These are phyloP conservation scores for Xestia rhomboidea DNA, from an alignment of 2,888 invertebrate species.

Conservation along the genomic window DNA sequence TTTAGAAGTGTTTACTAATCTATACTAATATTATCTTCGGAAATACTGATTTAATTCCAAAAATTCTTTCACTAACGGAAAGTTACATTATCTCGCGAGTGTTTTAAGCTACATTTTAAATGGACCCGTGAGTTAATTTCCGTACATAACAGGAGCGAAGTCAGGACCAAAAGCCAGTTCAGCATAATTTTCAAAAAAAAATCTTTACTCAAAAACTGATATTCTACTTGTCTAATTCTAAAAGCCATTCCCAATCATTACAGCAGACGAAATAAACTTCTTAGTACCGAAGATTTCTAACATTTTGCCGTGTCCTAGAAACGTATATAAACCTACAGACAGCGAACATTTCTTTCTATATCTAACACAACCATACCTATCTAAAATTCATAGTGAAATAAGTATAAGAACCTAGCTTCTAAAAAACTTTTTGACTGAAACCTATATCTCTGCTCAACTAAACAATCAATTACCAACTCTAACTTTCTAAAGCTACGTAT, in stretches of 20 bases:
- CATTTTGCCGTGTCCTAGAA: slow-evolving; percentile 88
- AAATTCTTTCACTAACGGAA: no score
- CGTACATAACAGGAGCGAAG: no score
- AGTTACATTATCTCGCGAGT: no score
- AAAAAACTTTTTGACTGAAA: slow-evolving; percentile 77
- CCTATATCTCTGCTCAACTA: slow-evolving; percentile 1
- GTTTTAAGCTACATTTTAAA: no score
- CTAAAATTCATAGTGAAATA: slow-evolving; percentile 90
- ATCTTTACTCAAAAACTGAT: background rate
- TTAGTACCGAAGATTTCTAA: slow-evolving; percentile 84
- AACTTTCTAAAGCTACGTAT: slow-evolving; percentile 7
- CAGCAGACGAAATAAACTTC: slow-evolving; percentile 72
- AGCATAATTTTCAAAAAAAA: background rate
- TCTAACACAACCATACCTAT: slow-evolving; percentile 85
- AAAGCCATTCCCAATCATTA: slow-evolving; percentile 62
- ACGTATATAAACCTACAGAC: slow-evolving; percentile 86
- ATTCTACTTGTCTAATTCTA: background rate
- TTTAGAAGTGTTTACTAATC: no score
- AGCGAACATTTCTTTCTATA: slow-evolving; percentile 88
- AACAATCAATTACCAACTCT: slow-evolving; percentile 49
- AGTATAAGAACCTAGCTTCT: slow-evolving; percentile 89
- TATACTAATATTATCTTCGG: background rate
- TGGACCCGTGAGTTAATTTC: no score
- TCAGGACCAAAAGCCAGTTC: background rate
- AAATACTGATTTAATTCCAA: no score